Base-by-base conservation (phyloP, 2,888 invertebrate species). In the Orthosia incerta region DNA sequence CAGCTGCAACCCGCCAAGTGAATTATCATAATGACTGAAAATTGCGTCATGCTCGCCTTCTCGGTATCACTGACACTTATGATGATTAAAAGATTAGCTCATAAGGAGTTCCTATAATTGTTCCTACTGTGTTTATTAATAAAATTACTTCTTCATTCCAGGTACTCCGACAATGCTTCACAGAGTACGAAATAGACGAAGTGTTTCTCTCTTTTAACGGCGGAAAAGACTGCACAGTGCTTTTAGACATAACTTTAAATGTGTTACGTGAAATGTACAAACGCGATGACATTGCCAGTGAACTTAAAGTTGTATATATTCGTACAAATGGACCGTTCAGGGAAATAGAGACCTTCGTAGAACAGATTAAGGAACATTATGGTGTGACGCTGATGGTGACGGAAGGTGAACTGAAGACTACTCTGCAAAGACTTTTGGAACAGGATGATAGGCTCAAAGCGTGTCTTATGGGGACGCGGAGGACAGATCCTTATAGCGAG, bases 161-260 rank as follows among this genome's bases (percentile, higher is more conserved):
- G 97, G 93, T 97, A 75, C 95, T 98, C 69, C 94, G 96, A 89
- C 91, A 97, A 89, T 97, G 97, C 77, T 97, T 98, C 85, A 91
- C 95, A 61, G 90, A 95, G 65, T 98, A 97, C 92, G 96, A 97
- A n/a, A 91, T 97, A 26, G 97, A 98, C 70, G 98, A 99, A 93
- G 96, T 99, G 20, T 99, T 99, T 89, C 91, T 99, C 48, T 98
- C 99, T 45, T 99, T 99, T 94, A 99, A 99, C 92, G 99, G 99
- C 5, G 99, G 99, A 2, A 99, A 99, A 96, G 99, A 99, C 95
- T 99, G 99, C 91, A 99, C 99, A 0, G 99, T 98, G 0, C 96
- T 99, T 18, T 95, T 99, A 80, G 95, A 96, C 80, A 86, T 96
- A 46, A 92, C 93, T 15, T 81, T 95, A 83, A 88, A 93, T 72